phyloP scores from a whole-genome alignment of 2,888 invertebrate genomes.

The Copidosoma aretas region DNA sequence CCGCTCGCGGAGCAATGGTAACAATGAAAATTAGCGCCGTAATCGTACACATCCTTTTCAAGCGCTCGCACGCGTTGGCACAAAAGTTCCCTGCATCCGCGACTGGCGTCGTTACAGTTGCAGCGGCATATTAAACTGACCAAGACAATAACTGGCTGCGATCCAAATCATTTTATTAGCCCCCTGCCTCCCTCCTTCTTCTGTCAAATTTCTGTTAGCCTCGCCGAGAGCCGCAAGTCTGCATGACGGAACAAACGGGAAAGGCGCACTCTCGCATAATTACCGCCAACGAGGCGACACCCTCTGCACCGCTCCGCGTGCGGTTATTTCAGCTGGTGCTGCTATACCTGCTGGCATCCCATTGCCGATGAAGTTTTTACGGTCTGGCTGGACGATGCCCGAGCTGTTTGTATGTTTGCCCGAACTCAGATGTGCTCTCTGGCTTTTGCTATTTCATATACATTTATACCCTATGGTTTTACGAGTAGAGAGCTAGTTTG shows the following conservation, averaged over 20 bases:
- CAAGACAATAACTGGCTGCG: slow-evolving; percentile 27
- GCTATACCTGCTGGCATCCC: not conserved
- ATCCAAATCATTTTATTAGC: slow-evolving; percentile 38
- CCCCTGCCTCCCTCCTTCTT: not conserved
- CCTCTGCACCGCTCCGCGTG: not conserved
- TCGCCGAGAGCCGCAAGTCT: not conserved
- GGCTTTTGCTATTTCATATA: not conserved
- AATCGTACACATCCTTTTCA: slow-evolving; percentile 20
- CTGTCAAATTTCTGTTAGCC: not conserved
- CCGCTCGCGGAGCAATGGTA: not conserved
- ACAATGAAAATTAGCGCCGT: slow-evolving; percentile 20
- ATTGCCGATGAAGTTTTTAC: slow-evolving; percentile 33
- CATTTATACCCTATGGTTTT: not conserved
- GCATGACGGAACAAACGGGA: slow-evolving; percentile 19
- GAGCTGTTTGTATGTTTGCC: not conserved
- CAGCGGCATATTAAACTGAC: not conserved
- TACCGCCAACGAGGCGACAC: not conserved
- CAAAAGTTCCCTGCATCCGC: not conserved
- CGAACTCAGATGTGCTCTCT: not conserved
- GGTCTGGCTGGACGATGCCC: slow-evolving; percentile 11
- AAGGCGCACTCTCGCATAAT: slow-evolving; percentile 21
- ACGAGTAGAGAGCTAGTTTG: not conserved
- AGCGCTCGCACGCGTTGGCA: not conserved
- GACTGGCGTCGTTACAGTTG: not conserved
- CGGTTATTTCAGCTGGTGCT: not conserved